Evolutionary conservation across 2,113 vertebrate genomes (phyloP).

Genomic region (Meleagris gallopavo): DNA sequence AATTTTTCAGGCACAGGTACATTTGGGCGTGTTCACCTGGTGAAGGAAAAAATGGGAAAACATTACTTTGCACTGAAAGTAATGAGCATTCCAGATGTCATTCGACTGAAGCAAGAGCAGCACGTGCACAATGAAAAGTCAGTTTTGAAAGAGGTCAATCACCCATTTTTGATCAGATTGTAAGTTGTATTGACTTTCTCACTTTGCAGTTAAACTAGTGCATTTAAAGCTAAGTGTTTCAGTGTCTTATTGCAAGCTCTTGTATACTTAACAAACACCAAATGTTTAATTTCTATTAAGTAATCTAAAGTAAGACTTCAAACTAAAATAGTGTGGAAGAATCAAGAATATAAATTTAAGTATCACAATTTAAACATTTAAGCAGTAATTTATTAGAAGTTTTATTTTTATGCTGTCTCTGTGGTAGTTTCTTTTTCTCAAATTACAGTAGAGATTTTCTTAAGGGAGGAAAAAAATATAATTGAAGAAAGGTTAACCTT

Average conservation of each 20-base stretch:
- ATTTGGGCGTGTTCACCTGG: slow-evolving; percentile 93
- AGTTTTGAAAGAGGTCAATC: slow-evolving; percentile 90
- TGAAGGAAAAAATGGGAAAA: slow-evolving; percentile 85
- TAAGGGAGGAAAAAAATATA: background rate
- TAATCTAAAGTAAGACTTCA: background rate
- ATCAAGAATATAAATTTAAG: background rate
- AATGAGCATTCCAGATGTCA: slow-evolving; percentile 95
- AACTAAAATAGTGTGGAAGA: background rate
- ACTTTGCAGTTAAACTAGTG: background rate
- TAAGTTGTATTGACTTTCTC: slow-evolving; percentile 77
- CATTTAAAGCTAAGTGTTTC: background rate
- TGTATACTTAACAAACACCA: background rate
- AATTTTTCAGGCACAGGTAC: slow-evolving; percentile 88
- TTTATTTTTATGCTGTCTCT: background rate
- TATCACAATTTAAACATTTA: background rate
- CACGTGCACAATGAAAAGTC: slow-evolving; percentile 97
- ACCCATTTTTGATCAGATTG: slow-evolving; percentile 93
- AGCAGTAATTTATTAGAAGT: background rate
- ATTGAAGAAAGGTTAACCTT: background rate
- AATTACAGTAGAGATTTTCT: background rate
- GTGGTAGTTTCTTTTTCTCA: background rate
- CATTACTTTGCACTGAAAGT: slow-evolving; percentile 92
- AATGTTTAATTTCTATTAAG: background rate
- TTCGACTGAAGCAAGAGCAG: slow-evolving; percentile 95
- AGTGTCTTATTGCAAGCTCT: background rate